phyloP scores from a whole-genome alignment of 2,113 vertebrate genomes.

The Serinus canaria region DNA sequence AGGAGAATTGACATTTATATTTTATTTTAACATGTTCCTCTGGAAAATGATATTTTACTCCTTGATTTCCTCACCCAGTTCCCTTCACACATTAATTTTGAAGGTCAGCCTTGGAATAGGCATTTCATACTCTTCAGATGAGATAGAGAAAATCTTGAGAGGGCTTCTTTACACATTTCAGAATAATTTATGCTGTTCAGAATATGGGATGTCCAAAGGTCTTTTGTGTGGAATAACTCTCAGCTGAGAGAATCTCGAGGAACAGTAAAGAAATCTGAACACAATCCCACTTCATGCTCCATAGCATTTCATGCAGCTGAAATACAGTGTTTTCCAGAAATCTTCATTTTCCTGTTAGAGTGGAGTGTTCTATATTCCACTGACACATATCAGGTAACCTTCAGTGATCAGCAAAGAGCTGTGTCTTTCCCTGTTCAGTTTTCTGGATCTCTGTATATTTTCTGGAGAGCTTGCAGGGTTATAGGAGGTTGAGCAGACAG shows the following conservation, averaged over 20 bases:
- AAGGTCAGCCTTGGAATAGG: neutral
- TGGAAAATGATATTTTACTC: neutral
- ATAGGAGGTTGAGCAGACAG: accelerated
- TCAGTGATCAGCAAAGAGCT: neutral
- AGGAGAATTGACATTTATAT: neutral
- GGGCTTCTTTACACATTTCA: neutral
- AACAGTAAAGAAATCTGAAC: neutral
- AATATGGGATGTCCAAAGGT: neutral
- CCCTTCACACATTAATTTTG: neutral
- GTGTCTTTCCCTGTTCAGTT: neutral
- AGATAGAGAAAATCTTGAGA: neutral
- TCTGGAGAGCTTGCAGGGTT: neutral
- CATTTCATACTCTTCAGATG: neutral
- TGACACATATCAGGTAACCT: neutral
- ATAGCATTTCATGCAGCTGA: neutral
- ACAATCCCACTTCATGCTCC: neutral
- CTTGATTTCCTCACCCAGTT: neutral
- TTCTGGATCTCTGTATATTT: neutral
- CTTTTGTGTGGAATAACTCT: neutral
- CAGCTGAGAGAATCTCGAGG: neutral
- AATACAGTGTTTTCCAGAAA: neutral
- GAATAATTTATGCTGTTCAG: neutral
- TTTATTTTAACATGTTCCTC: neutral
- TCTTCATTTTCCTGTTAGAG: neutral
- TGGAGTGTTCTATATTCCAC: neutral